Percentiles rank a stretch among this genome's conserved stretches.
Evolutionary conservation across 1,140 invertebrate species (phyloP).

Genomic region (Drosophila obscura): DNA sequence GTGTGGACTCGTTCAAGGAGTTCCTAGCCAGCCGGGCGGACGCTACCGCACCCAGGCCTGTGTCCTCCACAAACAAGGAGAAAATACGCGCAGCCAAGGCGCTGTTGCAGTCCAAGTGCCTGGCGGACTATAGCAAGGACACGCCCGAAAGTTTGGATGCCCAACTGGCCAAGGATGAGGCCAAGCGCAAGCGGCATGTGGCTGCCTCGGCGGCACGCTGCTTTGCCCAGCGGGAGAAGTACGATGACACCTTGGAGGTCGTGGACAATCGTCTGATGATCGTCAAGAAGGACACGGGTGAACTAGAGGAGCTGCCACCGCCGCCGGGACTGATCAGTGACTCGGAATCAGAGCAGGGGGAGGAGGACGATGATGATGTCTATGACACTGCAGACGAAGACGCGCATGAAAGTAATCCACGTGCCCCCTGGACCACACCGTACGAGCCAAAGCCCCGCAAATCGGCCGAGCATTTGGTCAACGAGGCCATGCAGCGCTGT

Average conservation of each 20-base stretch:
- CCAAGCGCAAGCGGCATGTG: constrained; percentile 36
- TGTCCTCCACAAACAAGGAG: neutral
- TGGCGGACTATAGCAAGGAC: constrained; percentile 42
- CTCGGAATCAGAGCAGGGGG: constrained; percentile 2
- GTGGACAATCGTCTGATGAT: constrained; percentile 67
- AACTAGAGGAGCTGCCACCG: constrained; percentile 55
- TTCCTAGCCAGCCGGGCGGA: constrained; percentile 38
- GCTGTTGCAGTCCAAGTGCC: constrained; percentile 36
- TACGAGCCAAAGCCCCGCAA: constrained; percentile 44
- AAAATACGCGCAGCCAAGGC: constrained; percentile 56
- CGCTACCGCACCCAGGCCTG: neutral
- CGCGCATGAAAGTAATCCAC: constrained; percentile 6
- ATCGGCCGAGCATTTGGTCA: constrained; percentile 45
- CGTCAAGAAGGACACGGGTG: constrained; percentile 68
- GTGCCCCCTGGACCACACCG: constrained; percentile 45
- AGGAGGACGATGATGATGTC: constrained; percentile 29
- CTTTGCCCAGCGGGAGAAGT: constrained; percentile 60
- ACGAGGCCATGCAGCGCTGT: constrained; percentile 20
- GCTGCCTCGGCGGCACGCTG: constrained; percentile 51
- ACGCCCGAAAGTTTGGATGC: constrained; percentile 40
- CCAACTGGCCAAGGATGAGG: constrained; percentile 33
- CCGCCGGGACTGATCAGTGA: constrained; percentile 58
- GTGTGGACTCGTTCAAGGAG: constrained; percentile 48
- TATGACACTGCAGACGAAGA: constrained; percentile 66
- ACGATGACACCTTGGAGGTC: constrained; percentile 70